A percentile compares a stretch with the other conserved stretches of the same genome.
These are phyloP conservation scores for Grallaria varia DNA, from an alignment of 2,113 vertebrate species.

Conservation along the genomic window DNA sequence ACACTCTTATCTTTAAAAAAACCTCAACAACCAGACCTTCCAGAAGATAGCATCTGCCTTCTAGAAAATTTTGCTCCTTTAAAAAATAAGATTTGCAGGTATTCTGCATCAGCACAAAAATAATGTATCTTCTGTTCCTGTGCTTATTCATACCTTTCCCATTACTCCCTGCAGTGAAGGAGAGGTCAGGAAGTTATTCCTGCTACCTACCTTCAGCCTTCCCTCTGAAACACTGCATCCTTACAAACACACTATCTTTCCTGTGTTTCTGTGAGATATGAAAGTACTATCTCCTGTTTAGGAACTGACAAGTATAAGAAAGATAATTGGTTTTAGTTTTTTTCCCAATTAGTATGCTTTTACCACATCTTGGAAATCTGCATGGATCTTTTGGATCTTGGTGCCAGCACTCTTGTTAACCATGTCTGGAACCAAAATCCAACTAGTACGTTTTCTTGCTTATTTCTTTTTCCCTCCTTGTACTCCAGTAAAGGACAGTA, in stretches of 20 bases:
- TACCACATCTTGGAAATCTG: neutral
- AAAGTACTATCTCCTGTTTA: neutral
- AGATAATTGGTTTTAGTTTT: neutral
- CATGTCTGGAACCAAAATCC: neutral
- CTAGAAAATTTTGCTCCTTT: neutral
- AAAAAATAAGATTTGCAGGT: neutral
- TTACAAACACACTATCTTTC: neutral
- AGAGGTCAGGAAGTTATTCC: neutral
- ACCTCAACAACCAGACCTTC: neutral
- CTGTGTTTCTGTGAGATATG: neutral
- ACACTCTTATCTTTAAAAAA: neutral
- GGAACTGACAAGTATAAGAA: neutral
- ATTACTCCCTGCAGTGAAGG: neutral
- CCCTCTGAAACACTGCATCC: neutral
- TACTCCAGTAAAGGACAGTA: neutral
- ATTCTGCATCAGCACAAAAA: neutral
- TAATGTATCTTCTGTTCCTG: neutral
- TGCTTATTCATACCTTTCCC: neutral
- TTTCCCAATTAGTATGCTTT: fast-evolving
- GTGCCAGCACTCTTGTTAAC: neutral
- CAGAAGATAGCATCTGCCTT: neutral
- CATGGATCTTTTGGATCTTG: neutral
- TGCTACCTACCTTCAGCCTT: neutral
- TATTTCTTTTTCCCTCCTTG: neutral
- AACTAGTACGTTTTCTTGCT: neutral